Evolutionary conservation across 2,797 vertebrate species (phyloP), one percentile per base, ranked within the genome.

Genomic region (Heteromormyrus szaboi): DNA sequence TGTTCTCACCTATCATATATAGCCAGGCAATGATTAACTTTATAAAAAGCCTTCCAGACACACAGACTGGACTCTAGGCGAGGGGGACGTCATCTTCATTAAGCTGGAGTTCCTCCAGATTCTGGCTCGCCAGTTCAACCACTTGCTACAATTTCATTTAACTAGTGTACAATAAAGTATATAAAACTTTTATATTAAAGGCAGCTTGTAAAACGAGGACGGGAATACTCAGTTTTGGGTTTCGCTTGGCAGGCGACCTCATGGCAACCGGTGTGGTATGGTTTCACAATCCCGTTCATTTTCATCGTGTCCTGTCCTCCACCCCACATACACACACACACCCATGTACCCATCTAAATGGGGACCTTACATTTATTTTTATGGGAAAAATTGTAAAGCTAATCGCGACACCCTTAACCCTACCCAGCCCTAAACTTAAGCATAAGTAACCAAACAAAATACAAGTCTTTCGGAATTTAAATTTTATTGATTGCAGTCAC

Each of bases 161-260:
- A 81, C 89, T 90, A 83, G 72, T 81, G 50, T 81, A 89, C 76
- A 81, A 89, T 51, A 91, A 92, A 89, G 86, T 89, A 62, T 85
- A 90, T 91, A 46, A n/a, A 81, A 81, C 41, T 44, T 81, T 81
- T 81, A 81, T 81, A 19, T n/a, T 46, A 81, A 81, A 46, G 76
- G 12, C 41, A 81, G 41, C 76, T 46, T n/a, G 19, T 81, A 81
- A 81, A 81, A 19, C 3, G 41, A 37, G 68, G 33, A 72, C 17
- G 76, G 41, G 76, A 81, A 46, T 3, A 76, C 25, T 76, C 33
- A 17, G 25, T n/a, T 79, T 44, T 41, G 37, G 37, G 37, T 79
- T 79, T n/a, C 17, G 19, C 72, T 79, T 81, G 76, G 41, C 17
- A 22, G 19, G 37, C 19, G 6, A 81, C 17, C 76, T 41, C 19